These are phyloP conservation scores for Sylvia atricapilla DNA, from an alignment of 2,113 vertebrate species.

Conservation along the genomic window DNA sequence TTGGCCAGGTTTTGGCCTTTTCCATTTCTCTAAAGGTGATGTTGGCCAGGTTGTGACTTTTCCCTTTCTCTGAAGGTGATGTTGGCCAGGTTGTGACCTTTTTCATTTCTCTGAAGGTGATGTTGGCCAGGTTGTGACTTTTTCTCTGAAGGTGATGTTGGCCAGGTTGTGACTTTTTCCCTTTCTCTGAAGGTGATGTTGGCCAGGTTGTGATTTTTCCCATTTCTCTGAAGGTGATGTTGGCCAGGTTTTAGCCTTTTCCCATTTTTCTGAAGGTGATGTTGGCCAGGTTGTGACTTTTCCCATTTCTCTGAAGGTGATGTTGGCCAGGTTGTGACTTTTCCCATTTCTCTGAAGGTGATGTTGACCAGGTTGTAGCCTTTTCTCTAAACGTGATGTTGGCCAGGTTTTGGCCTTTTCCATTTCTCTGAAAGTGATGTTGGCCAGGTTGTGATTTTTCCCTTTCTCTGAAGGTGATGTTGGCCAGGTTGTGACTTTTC, in stretches of 20 bases:
- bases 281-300: not conserved
- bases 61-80: rapidly evolving
- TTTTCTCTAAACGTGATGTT: rapidly evolving
- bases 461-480: rapidly evolving
- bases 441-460: not conserved
- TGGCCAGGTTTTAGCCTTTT: rapidly evolving
- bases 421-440: rapidly evolving
- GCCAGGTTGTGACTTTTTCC: not conserved
- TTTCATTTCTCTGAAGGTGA: rapidly evolving
- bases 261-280: rapidly evolving
- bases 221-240: rapidly evolving
- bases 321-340: not conserved
- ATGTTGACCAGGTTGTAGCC: not conserved
- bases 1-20: too few species aligned
- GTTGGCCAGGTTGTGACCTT: not conserved
- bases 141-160: rapidly evolving
- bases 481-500: not conserved
- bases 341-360: rapidly evolving
- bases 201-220: not conserved
- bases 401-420: not conserved
- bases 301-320: rapidly evolving
- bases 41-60: not conserved
- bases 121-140: not conserved
- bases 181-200: rapidly evolving
- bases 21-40: rapidly evolving